Base-by-base conservation (phyloP, 2,797 vertebrate genomes). In the Kryptopterus vitreolus region DNA sequence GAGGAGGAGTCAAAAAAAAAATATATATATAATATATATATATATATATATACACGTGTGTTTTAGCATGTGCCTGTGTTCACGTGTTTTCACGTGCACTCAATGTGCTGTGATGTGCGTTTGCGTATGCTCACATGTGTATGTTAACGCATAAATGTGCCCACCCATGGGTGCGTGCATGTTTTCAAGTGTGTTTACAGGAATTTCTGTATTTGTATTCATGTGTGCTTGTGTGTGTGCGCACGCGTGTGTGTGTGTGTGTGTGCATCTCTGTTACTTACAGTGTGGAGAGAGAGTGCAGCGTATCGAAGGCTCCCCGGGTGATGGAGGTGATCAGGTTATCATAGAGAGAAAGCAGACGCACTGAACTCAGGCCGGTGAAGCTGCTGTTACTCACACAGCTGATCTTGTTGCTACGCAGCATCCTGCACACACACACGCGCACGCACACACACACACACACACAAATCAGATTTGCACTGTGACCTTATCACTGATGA, bases 301-400 rank as follows among this genome's bases (percentile, higher is more conserved):
- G 93, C 0, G 97, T 97, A 87, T 98, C 96, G 0, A 99, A 99
- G 76, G 98, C 97, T 38, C 96, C 97, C 0, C 96, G 97, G 55
- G 95, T 94, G 89, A 99, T 93, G 0, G 97, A 98, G 82, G 96
- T 97, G 88, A 99, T 97, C 88, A 96, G 96, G 92, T 99, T 99
- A 91, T 99, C 98, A 6, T 99, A 99, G 59, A 99, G 93, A 0
- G 98, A 99, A 77, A 99, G 94, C 81, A 99, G 90, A 48, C 98
- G 96, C 15, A 99, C 97, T 0, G 97, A 99, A 84, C 97, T 96
- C 87, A 99, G 89, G 10, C 98, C 97, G 0, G 95, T 95, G 76
- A 99, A 99, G 87, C 97, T 99, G 89, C 95, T 95, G 8, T 99
- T 99, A 69, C 95, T 96, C 83, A 98, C 96, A 87, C 98, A 99